phyloP scores from a whole-genome alignment of 2,797 vertebrate species.

The Sebastes flavidus region DNA sequence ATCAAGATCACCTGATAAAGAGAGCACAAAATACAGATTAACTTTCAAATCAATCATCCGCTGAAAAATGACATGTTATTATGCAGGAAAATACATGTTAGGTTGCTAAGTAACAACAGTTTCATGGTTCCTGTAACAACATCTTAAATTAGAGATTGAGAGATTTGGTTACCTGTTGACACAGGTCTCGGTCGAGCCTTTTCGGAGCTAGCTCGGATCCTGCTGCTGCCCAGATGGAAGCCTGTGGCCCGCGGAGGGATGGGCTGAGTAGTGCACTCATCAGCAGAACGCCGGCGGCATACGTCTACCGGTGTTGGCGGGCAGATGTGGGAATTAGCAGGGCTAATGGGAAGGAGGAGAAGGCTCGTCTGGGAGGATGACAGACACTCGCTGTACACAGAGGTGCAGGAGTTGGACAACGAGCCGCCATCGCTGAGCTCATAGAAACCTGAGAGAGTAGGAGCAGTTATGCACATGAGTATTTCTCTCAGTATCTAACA shows the following conservation, averaged over 20 bases:
- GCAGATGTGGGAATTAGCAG: slow-evolving; percentile 54
- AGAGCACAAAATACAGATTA: slow-evolving; percentile 35
- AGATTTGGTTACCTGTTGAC: slow-evolving; percentile 88
- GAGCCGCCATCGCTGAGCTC: slow-evolving; percentile 96
- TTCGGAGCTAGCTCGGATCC: slow-evolving; percentile 73
- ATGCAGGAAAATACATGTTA: slow-evolving; percentile 23
- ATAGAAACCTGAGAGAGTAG: slow-evolving; percentile 88
- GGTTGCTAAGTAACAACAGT: slow-evolving; percentile 11
- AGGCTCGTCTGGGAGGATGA: slow-evolving; percentile 86
- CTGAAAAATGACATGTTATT: slow-evolving; percentile 5
- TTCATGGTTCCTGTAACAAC: slow-evolving; percentile 2
- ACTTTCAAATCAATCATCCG: background rate
- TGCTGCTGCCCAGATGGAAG: slow-evolving; percentile 75
- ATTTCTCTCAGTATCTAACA: background rate
- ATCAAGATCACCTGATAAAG: slow-evolving; percentile 90
- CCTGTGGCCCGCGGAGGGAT: slow-evolving; percentile 77
- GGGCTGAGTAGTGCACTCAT: slow-evolving; percentile 85
- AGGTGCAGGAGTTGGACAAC: slow-evolving; percentile 93
- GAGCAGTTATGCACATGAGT: background rate
- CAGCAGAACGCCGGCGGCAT: slow-evolving; percentile 88
- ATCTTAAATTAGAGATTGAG: slow-evolving; percentile 4
- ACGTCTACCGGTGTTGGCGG: slow-evolving; percentile 59
- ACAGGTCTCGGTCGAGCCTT: slow-evolving; percentile 87
- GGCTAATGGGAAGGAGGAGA: slow-evolving; percentile 71
- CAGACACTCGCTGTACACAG: slow-evolving; percentile 91